Percentiles rank a stretch among this genome's conserved stretches.
Evolutionary conservation across 2,888 invertebrate species (phyloP).

Genomic region (Bellardia bayeri): DNA sequence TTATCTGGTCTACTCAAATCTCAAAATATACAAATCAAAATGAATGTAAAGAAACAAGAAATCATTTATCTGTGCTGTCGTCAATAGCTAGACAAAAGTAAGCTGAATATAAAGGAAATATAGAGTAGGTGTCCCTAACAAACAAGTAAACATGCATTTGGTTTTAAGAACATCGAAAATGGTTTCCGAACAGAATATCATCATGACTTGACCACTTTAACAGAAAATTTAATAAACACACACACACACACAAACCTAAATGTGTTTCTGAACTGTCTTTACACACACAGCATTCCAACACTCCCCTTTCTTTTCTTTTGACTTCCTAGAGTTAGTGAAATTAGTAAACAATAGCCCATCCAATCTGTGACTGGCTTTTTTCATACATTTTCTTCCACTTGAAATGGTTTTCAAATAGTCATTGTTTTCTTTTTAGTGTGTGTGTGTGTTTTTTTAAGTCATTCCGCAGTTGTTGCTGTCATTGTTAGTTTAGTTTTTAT

Average conservation of each 20-base stretch:
- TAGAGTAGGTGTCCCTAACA: neutral
- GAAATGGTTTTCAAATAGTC: conserved; percentile 30
- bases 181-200: conserved; percentile 13
- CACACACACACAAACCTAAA: conserved; percentile 2
- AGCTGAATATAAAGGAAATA: neutral
- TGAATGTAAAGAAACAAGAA: neutral
- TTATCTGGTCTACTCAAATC: conserved; percentile 24
- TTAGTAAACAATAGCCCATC: conserved; percentile 22
- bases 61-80: conserved; percentile 45
- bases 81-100: conserved; percentile 39
- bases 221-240: conserved; percentile 22
- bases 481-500: neutral
- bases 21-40: conserved; percentile 41
- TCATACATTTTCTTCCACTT: conserved; percentile 8
- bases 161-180: neutral
- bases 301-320: neutral
- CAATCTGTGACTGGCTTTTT: conserved; percentile 3
- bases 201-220: conserved; percentile 37
- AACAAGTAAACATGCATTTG: no score
- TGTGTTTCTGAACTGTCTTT: neutral
- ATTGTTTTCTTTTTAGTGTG: neutral
- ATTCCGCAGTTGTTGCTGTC: neutral
- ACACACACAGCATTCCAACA: no score
- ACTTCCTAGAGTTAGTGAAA: neutral
- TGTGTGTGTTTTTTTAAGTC: neutral